phyloP scores from a whole-genome alignment of 37 sponge, comb jelly and placozoan species.

The Geodia barretti region DNA sequence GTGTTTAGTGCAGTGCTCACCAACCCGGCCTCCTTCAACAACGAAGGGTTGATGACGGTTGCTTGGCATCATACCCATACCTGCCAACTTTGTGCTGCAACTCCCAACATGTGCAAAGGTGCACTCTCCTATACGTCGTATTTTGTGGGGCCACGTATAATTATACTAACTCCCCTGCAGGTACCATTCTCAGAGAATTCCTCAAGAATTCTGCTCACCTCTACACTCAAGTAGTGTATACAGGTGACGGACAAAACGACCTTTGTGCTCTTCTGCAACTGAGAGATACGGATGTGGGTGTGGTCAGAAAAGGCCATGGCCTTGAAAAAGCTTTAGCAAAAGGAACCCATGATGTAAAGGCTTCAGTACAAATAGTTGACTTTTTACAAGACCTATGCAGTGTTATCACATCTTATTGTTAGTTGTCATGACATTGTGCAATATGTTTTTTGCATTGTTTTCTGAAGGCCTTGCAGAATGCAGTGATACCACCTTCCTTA shows the following conservation, averaged over 20 bases:
- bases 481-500: background rate
- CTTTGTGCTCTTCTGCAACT: conserved; percentile 52
- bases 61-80: conserved; percentile 47
- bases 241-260: conserved; percentile 79
- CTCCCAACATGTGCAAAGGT: conserved; percentile 80
- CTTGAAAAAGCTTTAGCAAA: conserved; percentile 29
- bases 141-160: too few species aligned
- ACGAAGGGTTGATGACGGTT: conserved; percentile 47
- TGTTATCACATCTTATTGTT: background rate
- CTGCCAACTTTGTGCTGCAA: conserved; percentile 39
- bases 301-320: conserved; percentile 67
- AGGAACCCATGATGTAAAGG: background rate
- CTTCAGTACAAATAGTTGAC: conserved; percentile 26
- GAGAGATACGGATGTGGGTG: conserved; percentile 40
- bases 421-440: background rate
- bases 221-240: conserved; percentile 59
- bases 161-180: background rate
- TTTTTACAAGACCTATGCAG: conserved; percentile 25
- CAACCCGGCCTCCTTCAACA: conserved; percentile 77
- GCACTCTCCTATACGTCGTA: too few species aligned
- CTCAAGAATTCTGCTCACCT: background rate
- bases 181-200: conserved; percentile 29
- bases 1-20: conserved; percentile 35
- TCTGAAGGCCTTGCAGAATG: conserved; percentile 31
- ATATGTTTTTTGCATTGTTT: conserved; percentile 12